phyloP scores from a whole-genome alignment of 2,888 invertebrate genomes.

The Calameuta pallipes region DNA sequence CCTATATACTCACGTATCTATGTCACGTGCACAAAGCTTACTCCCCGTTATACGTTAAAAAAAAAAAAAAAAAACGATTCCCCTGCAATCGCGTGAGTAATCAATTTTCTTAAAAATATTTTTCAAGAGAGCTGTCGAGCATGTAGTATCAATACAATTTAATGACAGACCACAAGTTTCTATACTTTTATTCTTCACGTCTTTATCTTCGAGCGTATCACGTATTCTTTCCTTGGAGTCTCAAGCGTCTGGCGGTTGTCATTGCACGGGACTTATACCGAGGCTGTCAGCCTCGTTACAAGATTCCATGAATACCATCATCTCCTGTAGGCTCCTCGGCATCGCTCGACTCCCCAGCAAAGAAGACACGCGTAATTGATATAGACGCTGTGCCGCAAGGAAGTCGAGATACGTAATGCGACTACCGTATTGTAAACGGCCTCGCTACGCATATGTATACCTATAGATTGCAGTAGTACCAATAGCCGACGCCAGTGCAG shows the following conservation, averaged over 20 bases:
- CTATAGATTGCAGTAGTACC: not conserved
- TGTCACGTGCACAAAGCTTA: not conserved
- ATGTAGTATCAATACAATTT: not conserved
- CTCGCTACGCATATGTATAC: not conserved
- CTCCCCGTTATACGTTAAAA: not conserved
- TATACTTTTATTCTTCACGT: not conserved
- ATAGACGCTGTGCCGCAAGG: conserved; percentile 27
- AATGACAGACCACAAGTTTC: not conserved
- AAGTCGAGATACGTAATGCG: not conserved
- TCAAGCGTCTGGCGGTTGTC: conserved; percentile 39
- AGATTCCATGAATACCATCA: conserved; percentile 55
- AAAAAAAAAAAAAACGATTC: not conserved
- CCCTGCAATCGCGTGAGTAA: not conserved
- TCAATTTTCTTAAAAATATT: not conserved
- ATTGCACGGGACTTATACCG: conserved; percentile 19
- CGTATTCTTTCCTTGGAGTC: not conserved
- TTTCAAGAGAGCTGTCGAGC: not conserved
- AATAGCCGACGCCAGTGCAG: not conserved
- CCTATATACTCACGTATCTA: not conserved
- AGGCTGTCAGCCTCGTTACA: conserved; percentile 47
- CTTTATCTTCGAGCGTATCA: not conserved
- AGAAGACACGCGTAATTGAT: conserved; percentile 48
- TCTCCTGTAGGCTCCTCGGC: conserved; percentile 19
- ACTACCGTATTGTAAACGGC: not conserved
- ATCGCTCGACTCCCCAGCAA: conserved; percentile 9